Percentiles rank a stretch among this genome's conserved stretches.
Conservation (phyloP, 2,888 invertebrate species). For the Drosophila mimica region DNA sequence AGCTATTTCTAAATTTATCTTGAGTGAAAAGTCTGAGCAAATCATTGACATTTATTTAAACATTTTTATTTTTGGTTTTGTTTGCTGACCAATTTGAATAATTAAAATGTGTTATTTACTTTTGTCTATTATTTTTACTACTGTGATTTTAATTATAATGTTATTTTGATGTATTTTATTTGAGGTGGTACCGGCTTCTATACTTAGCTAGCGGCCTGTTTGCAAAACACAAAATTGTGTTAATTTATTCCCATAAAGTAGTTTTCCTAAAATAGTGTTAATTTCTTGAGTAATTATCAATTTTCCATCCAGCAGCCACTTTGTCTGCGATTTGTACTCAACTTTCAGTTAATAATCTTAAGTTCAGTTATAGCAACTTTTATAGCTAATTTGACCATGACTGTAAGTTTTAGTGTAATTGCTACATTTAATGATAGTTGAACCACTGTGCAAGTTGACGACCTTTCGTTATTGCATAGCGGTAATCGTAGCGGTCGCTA, state of each 20-base stretch:
- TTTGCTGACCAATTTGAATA: no score
- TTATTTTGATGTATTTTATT: not conserved
- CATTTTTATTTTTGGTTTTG: no score
- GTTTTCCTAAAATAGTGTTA: no score
- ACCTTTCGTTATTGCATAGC: constrained; percentile 22
- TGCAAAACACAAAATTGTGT: no score
- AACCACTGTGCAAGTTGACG: constrained; percentile 21
- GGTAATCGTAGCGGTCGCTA: constrained; percentile 36
- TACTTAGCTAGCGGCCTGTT: not conserved
- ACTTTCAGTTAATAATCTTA: not conserved
- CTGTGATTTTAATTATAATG: not conserved
- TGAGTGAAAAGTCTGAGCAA: no score
- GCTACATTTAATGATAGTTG: not conserved
- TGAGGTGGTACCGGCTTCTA: no score
- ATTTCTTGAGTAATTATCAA: not conserved
- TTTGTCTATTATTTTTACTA: not conserved
- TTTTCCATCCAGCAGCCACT: not conserved
- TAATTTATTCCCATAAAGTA: no score
- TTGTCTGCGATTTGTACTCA: not conserved
- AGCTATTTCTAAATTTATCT: not conserved
- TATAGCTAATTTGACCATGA: not conserved
- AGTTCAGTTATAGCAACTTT: not conserved
- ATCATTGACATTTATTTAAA: no score
- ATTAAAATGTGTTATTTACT: no score
- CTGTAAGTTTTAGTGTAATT: not conserved